phyloP scores from a whole-genome alignment of 2,797 vertebrate species.

The Eptatretus atami region DNA sequence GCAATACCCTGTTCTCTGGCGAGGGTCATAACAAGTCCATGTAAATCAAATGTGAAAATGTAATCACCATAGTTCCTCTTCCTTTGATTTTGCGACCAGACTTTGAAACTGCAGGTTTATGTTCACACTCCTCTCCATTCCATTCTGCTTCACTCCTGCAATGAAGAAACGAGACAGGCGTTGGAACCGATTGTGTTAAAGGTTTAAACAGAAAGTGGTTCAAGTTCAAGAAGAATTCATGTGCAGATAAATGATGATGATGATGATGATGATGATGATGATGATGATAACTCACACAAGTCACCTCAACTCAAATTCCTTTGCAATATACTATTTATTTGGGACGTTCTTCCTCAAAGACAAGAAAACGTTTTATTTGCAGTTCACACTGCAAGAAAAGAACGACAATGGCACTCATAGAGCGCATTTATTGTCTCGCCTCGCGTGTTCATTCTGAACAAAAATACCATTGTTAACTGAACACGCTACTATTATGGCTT shows the following conservation, averaged over 20 bases:
- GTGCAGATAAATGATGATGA: too few relatives aligned
- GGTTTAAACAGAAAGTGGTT: too few relatives aligned
- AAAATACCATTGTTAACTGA: too few relatives aligned
- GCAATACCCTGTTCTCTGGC: too few relatives aligned
- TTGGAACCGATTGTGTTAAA: too few relatives aligned
- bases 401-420: slow-evolving; percentile 6
- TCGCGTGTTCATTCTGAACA: too few relatives aligned
- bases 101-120: slow-evolving; percentile 68
- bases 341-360: too few relatives aligned
- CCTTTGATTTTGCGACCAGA: slow-evolving; percentile 88
- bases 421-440: too few relatives aligned
- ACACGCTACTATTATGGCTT: too few relatives aligned
- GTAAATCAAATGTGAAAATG: background rate
- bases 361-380: slow-evolving; percentile 17
- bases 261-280: background rate
- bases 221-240: too few relatives aligned
- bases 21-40: too few relatives aligned
- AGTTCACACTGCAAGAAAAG: slow-evolving; percentile 24
- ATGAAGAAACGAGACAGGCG: slow-evolving; percentile 9
- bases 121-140: slow-evolving; percentile 17
- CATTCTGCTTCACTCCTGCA: slow-evolving; percentile 31
- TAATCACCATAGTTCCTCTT: slow-evolving; percentile 67
- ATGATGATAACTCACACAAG: background rate
- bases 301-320: background rate
- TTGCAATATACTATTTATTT: background rate